Percentiles rank a stretch among this genome's conserved stretches.
These are phyloP conservation scores for Ispidina picta DNA, from an alignment of 2,797 vertebrate species.

Conservation along the genomic window DNA sequence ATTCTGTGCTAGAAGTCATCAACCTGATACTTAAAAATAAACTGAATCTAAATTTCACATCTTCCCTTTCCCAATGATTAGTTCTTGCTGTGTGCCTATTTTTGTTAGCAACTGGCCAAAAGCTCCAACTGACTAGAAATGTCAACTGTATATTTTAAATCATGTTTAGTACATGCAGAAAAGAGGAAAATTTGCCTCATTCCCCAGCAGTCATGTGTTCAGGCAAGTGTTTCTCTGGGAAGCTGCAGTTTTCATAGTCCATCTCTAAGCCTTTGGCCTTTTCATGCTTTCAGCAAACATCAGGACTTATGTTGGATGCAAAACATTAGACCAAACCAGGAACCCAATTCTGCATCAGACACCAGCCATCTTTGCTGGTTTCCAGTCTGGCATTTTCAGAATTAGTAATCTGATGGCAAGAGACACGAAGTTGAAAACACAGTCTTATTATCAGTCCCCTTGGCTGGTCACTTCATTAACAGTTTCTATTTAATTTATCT, in stretches of 20 bases:
- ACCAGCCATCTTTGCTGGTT: neutral
- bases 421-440: neutral
- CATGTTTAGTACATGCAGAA: neutral
- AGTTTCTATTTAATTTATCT: conserved; percentile 32
- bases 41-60: neutral
- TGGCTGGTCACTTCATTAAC: neutral
- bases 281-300: neutral
- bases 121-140: neutral
- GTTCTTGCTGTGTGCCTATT: neutral
- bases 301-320: neutral
- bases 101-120: neutral
- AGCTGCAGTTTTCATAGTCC: neutral
- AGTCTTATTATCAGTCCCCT: neutral
- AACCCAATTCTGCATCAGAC: neutral
- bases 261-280: neutral
- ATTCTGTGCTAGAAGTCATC: neutral
- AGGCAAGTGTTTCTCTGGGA: neutral
- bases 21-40: neutral
- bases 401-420: neutral
- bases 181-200: neutral
- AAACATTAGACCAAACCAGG: neutral
- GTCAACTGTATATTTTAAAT: neutral
- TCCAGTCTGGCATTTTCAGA: neutral
- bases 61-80: neutral
- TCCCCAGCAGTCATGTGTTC: neutral